A percentile compares a stretch with the other conserved stretches of the same genome.
Conservation (phyloP, 2,113 vertebrate species). For the Crocuta crocuta region DNA sequence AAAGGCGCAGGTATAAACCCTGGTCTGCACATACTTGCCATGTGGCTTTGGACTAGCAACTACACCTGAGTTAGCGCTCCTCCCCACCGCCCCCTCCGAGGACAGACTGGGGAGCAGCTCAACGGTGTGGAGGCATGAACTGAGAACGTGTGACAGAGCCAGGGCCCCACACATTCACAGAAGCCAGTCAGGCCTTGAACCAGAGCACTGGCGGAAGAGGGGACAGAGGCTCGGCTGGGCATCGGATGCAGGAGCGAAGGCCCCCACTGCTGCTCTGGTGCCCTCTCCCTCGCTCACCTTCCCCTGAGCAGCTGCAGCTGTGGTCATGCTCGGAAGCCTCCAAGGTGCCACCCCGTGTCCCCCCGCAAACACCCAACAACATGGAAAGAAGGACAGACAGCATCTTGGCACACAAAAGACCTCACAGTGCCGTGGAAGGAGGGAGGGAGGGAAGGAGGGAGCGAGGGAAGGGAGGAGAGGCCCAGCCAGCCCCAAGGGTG, state of each 20-base stretch:
- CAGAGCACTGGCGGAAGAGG: fast-evolving
- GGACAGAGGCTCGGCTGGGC: fast-evolving
- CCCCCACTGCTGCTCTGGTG: fast-evolving
- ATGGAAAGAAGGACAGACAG: slow-evolving; percentile 36
- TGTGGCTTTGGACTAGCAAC: not conserved
- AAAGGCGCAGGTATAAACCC: not conserved
- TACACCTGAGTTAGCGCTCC: not conserved
- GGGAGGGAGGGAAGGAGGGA: not conserved
- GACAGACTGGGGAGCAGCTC: not conserved
- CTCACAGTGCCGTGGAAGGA: slow-evolving; percentile 59
- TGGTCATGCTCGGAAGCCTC: not conserved
- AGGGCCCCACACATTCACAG: not conserved
- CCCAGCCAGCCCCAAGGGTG: not conserved
- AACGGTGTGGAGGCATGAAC: not conserved
- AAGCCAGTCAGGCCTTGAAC: not conserved
- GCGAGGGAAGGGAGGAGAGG: slow-evolving; percentile 41
- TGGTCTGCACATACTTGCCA: fast-evolving
- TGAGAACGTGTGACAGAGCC: not conserved
- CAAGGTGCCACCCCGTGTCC: not conserved
- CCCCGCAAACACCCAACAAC: not conserved
- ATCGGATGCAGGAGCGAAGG: not conserved
- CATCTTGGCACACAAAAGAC: slow-evolving; percentile 49
- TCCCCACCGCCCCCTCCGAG: not conserved
- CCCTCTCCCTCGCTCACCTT: not conserved
- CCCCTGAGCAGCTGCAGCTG: not conserved